Conservation (phyloP, 2,797 vertebrate species). For the Hephaestus fuliginosus region DNA sequence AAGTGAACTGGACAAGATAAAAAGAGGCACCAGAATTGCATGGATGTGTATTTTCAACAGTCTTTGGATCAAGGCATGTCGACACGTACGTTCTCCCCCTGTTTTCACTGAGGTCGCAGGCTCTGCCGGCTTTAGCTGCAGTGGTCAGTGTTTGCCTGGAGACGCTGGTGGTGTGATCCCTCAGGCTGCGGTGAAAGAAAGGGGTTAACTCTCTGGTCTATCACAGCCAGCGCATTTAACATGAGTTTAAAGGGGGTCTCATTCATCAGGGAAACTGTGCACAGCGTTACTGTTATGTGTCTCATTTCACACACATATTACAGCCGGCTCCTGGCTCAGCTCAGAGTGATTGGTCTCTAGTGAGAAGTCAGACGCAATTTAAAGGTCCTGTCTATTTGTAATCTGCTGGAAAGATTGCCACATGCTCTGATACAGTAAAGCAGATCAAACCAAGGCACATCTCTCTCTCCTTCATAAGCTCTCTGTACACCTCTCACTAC, state of each 20-base stretch:
- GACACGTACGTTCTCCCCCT: not conserved
- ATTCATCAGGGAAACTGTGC: conserved; percentile 67
- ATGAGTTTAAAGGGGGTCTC: conserved; percentile 55
- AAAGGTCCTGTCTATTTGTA: conserved; percentile 74
- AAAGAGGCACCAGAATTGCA: conserved; percentile 17
- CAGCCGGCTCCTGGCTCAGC: conserved; percentile 45
- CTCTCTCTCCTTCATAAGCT: conserved; percentile 51
- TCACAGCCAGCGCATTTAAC: conserved; percentile 65
- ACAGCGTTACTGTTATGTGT: conserved; percentile 63
- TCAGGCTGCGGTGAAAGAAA: conserved; percentile 25
- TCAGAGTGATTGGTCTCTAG: conserved; percentile 68
- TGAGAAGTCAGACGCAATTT: conserved; percentile 77
- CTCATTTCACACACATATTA: conserved; percentile 75
- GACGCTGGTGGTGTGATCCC: not conserved
- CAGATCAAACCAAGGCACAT: conserved; percentile 68
- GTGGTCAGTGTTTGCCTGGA: not conserved
- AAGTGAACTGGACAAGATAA: conserved; percentile 26
- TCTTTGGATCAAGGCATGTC: not conserved
- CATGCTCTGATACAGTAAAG: conserved; percentile 62
- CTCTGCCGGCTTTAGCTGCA: conserved; percentile 12
- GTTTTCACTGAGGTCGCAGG: not conserved
- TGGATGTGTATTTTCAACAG: conserved; percentile 20
- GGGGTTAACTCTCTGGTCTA: conserved; percentile 54
- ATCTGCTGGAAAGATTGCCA: conserved; percentile 75
- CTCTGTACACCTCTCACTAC: conserved; percentile 46